Evolutionary conservation across 2,113 vertebrate species (phyloP), one percentile per base, ranked within the genome.

Genomic region (Leptobrachium leishanense): DNA sequence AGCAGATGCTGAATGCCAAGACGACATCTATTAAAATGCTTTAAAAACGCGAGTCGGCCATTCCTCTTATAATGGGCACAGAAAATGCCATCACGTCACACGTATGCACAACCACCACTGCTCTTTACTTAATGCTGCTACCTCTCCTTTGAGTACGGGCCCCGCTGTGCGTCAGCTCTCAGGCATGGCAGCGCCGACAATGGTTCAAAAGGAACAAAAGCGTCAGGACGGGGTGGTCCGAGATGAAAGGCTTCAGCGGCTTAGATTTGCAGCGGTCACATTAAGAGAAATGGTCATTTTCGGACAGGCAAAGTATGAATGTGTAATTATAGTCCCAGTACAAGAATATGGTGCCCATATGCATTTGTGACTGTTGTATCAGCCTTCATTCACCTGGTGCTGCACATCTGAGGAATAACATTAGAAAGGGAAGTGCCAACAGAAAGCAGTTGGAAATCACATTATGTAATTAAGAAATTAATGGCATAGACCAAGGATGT

Each of bases 11-110:
- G 31, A 72, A 54, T 54, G 46, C 69, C 69, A 72, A 72, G 12
- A 20, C 73, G 78, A 74, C 77, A 73, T 80, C 74, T 74, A 68
- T 8, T 65, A 68, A 31, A 55, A 72, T 72, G 46, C 20, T n/a
- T 54, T 72, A 72, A 31, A 46, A 55, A 39, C 43, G 50, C 3
- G 50, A 72, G 15, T 2, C 63, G 54, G 43, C 72, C 74, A 57
- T 74, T 74, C 68, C 43, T 5, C 53, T 5, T 5, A 40, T 7
- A 55, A 44, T 50, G 43, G 64, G 74, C 69, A 54, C 64, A 59
- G 15, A 46, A 79, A 79, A 73, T 73, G 70, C 46, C 69, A 73
- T 10, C 46, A 7, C 5, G 55, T 66, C 70, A 66, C 9, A 53
- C n/a, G 71, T 6, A 65, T 5, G 50, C 41, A 11, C 1, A 15